Percentiles rank a stretch among this genome's conserved stretches.
These are phyloP conservation scores for Caenorhabditis doughertyi DNA, from an alignment of 2,888 invertebrate species.

Conservation along the genomic window DNA sequence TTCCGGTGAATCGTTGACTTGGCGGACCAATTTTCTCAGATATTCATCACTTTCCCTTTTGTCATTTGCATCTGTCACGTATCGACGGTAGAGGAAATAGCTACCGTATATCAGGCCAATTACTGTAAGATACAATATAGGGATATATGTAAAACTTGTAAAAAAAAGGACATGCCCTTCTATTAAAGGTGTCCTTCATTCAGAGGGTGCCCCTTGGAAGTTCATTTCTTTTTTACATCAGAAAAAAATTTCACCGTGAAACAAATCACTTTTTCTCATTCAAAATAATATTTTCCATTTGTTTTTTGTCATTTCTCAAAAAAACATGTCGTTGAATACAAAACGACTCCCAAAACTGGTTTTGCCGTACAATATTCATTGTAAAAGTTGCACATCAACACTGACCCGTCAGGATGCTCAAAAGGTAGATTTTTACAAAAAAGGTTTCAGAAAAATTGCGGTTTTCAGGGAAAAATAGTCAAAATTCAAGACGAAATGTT, in stretches of 20 bases:
- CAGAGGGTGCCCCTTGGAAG: not conserved
- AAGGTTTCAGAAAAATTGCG: too few species aligned
- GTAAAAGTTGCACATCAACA: slow-evolving; percentile 35
- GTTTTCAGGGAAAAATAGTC: slow-evolving; percentile 41
- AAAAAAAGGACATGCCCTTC: too few species aligned
- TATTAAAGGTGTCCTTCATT: too few species aligned
- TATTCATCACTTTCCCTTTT: slow-evolving; percentile 74
- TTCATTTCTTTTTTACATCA: not conserved
- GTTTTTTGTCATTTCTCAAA: not conserved
- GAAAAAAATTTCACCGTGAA: too few species aligned
- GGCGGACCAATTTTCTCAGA: slow-evolving; percentile 75
- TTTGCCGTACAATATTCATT: slow-evolving; percentile 30
- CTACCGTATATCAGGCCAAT: slow-evolving; percentile 63
- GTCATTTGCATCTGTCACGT: slow-evolving; percentile 65
- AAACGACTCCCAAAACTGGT: slow-evolving; percentile 10
- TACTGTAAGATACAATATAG: slow-evolving; percentile 51
- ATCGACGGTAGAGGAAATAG: slow-evolving; percentile 62
- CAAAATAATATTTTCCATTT: not conserved
- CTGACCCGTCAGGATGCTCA: slow-evolving; percentile 49
- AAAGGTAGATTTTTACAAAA: slow-evolving; percentile 15
- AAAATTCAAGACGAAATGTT: slow-evolving; percentile 48
- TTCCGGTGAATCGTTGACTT: slow-evolving; percentile 77
- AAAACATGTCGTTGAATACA: slow-evolving; percentile 1
- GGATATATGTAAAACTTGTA: not conserved
- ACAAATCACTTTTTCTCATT: not conserved